Conservation (phyloP, 2,888 invertebrate genomes). For the Drosophila dives region DNA sequence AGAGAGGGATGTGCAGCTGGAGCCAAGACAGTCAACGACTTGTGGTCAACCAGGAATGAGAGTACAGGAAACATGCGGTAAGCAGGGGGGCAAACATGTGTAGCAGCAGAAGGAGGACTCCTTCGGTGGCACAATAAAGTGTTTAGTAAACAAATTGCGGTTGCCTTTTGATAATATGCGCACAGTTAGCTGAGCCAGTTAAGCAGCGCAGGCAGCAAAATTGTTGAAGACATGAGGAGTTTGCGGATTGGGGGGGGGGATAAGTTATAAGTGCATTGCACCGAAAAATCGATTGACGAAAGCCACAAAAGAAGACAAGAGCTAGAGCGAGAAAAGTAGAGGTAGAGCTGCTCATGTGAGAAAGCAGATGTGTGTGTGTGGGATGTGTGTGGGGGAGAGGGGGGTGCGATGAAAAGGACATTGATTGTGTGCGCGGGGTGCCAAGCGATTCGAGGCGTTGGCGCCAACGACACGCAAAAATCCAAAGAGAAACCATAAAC, state of each 20-base stretch:
- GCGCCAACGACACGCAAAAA: conserved; percentile 74
- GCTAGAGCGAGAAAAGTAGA: conserved; percentile 11
- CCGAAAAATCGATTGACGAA: conserved; percentile 78
- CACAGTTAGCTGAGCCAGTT: conserved; percentile 45
- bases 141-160: conserved; percentile 81
- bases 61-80: background rate
- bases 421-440: conserved; percentile 58
- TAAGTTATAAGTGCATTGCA: conserved; percentile 77
- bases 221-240: background rate
- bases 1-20: conserved; percentile 24
- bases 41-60: conserved; percentile 44
- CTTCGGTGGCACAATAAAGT: conserved; percentile 77
- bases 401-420: conserved; percentile 63
- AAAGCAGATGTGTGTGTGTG: conserved; percentile 3
- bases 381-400: conserved; percentile 1
- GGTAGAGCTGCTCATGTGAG: background rate
- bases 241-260: conserved; percentile 12
- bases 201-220: conserved; percentile 17
- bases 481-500: conserved; percentile 82
- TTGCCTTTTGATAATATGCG: conserved; percentile 74
- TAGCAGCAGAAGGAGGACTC: conserved; percentile 18
- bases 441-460: conserved; percentile 45
- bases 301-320: conserved; percentile 61
- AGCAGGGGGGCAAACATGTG: background rate
- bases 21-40: conserved; percentile 57